Base-by-base conservation (phyloP, 2,113 vertebrate species). In the Condylura cristata region DNA sequence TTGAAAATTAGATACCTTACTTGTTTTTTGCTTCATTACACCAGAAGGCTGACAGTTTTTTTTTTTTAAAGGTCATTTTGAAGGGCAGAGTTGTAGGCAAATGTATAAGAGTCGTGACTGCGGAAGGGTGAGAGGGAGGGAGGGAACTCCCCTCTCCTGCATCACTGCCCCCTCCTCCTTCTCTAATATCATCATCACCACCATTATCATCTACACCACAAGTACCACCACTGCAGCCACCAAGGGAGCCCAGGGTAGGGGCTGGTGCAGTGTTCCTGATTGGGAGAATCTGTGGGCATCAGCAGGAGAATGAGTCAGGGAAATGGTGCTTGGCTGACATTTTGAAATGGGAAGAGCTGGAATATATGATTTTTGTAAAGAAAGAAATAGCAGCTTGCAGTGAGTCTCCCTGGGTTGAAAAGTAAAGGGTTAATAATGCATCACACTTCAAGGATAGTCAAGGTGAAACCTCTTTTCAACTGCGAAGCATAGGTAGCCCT, bases 361-460 rank as follows among this genome's bases (percentile, higher is more conserved):
- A 82, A 74, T 86, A 22, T 71, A 37, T 53, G 24, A 3, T 79
- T 84, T 76, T 83, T 88, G 61, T 80, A 28, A 76, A 12, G 14
- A 37, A 28, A 79, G 70, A n/a, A 20, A 68, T 75, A 6, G 51
- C 66, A 56, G 56, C 17, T 16, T 58, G 58, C 39, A 4, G 44
- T 46, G 48, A 79, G 58, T 41, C 41, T 90, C 44, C 68, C 46
- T 74, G 53, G 89, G 8, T 8, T 44, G 89, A 70, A 41, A 90
- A 12, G 26, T n/a, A 94, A 98, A 97, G 99, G 98, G 99, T 99
- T 99, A 99, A 99, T 99, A 99, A 98, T 99, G 99, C 99, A 99
- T 99, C 99, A 99, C 65, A 88, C 96, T 96, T 98, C 99, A 99
- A 99, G 99, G 99, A 99, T 98, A 99, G 98, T 98, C 98, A 99